phyloP scores from a whole-genome alignment of 2,888 invertebrate genomes.

The Pediacus dermestoides region DNA sequence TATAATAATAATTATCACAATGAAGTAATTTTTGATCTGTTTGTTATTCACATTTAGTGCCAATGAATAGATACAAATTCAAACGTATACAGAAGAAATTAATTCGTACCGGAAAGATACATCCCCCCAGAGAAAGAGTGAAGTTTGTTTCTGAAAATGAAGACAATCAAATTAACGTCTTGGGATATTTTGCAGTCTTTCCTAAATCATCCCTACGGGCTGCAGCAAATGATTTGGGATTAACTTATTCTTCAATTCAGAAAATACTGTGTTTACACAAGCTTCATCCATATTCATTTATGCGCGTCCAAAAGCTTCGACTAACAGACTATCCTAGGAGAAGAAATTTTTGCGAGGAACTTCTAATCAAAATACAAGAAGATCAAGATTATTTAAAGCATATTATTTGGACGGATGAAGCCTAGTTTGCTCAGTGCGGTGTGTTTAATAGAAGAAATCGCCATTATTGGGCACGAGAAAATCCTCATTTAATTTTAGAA shows the following conservation, averaged over 20 bases:
- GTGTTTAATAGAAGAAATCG: constrained; percentile 1
- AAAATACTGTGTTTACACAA: background rate
- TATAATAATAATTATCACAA: too few relatives aligned
- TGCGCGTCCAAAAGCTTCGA: background rate
- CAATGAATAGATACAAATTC: too few relatives aligned
- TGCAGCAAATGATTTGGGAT: background rate
- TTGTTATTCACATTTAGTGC: too few relatives aligned
- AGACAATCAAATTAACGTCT: too few relatives aligned
- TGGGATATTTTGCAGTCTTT: background rate
- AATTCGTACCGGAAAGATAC: too few relatives aligned
- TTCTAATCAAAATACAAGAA: too few relatives aligned
- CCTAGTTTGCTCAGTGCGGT: background rate
- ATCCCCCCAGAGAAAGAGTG: too few relatives aligned
- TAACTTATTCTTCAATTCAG: background rate
- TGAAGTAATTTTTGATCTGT: too few relatives aligned
- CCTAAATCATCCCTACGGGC: background rate
- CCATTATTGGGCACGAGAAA: too few relatives aligned
- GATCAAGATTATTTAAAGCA: background rate
- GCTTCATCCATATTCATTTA: background rate
- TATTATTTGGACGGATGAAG: constrained; percentile 1
- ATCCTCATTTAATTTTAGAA: too few relatives aligned
- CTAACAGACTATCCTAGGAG: background rate
- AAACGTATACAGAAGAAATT: too few relatives aligned
- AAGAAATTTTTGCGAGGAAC: constrained; percentile 1
- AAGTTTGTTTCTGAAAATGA: too few relatives aligned